Evolutionary conservation across 2,113 vertebrate genomes (phyloP).

Genomic region (Tor tambroides): DNA sequence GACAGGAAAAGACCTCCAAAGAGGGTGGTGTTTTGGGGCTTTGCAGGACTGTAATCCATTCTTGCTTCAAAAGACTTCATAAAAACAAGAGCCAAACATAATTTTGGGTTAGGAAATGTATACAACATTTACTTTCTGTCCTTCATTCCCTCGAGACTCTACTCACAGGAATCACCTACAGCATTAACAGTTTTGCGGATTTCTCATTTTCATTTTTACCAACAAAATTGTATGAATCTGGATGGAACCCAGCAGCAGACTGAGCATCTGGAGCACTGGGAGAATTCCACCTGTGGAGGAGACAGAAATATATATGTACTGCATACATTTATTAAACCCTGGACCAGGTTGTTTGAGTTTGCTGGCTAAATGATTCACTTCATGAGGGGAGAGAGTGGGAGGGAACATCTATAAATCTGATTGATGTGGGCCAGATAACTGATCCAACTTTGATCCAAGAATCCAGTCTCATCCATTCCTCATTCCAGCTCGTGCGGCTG

Average conservation of each 20-base stretch:
- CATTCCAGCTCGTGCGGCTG: neutral
- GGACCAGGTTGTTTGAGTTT: conserved; percentile 1
- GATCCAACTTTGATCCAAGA: neutral
- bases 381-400: neutral
- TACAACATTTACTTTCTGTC: neutral
- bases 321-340: conserved; percentile 18
- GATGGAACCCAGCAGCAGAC: neutral
- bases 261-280: conserved; percentile 10
- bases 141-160: neutral
- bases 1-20: neutral
- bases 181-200: neutral
- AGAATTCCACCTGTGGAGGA: conserved; percentile 7
- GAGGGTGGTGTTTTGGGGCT: no score
- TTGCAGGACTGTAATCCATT: neutral
- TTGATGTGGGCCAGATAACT: conserved; percentile 5
- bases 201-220: neutral
- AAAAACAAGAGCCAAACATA: neutral
- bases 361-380: neutral
- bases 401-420: conserved; percentile 25
- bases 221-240: neutral
- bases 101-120: neutral
- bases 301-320: neutral
- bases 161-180: neutral
- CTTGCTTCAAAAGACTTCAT: neutral
- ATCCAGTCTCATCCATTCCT: neutral